These are phyloP conservation scores for Noctua janthina DNA, from an alignment of 2,888 invertebrate genomes.

Conservation along the genomic window DNA sequence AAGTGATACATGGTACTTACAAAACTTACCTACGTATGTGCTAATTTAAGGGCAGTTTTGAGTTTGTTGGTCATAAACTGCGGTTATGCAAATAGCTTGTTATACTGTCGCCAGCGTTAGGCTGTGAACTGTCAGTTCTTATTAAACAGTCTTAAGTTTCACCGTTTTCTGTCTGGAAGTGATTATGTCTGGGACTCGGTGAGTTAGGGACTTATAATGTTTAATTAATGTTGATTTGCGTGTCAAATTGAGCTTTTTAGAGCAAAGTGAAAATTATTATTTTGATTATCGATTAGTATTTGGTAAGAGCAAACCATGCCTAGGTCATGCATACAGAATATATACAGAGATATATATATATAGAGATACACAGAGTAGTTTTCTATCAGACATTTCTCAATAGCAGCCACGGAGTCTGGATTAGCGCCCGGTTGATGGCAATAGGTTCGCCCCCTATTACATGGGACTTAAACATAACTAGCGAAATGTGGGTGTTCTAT, in stretches of 20 bases:
- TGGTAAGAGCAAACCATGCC: neutral
- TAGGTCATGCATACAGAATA: too few species aligned
- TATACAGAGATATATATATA: neutral
- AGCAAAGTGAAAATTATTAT: neutral
- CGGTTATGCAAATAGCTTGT: conserved; percentile 37
- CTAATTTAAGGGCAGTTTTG: conserved; percentile 46
- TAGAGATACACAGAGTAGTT: too few species aligned
- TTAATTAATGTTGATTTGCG: conserved; percentile 19
- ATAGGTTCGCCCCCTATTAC: too few species aligned
- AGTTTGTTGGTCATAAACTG: conserved; percentile 45
- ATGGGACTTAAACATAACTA: too few species aligned
- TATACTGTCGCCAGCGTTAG: conserved; percentile 14
- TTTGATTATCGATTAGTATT: neutral
- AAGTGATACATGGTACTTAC: conserved; percentile 46
- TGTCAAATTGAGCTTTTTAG: conserved; percentile 5
- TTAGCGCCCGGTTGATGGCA: too few species aligned
- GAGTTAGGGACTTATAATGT: conserved; percentile 1
- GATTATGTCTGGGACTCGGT: conserved; percentile 28
- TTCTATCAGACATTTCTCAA: too few species aligned
- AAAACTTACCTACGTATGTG: conserved; percentile 43
- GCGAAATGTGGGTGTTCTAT: too few species aligned
- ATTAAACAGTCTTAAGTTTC: conserved; percentile 31
- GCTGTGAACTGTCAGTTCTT: conserved; percentile 19
- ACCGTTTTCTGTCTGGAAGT: conserved; percentile 7
- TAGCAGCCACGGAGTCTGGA: too few species aligned